Base-by-base conservation (phyloP, 2,888 invertebrate genomes). In the Polydrusus pterygomalis region DNA sequence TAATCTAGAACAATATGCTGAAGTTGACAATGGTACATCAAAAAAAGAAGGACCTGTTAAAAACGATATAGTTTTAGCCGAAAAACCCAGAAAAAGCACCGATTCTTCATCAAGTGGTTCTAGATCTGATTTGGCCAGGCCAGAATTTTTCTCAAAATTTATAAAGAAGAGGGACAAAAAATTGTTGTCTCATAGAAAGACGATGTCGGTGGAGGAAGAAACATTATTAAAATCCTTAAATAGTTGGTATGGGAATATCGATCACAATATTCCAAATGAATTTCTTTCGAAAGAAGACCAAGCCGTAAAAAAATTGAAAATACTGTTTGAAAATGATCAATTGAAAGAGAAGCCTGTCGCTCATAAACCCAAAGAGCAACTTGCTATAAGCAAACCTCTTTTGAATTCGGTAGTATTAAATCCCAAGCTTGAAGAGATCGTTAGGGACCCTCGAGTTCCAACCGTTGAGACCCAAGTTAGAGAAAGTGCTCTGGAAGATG, bases 371-470 rank as follows among this genome's bases (percentile, higher is more conserved):
- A 86, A 85, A 81, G 84, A 80, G 77, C 84, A 82, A 62, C 82
- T 84, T 13, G 86, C 86, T 8, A 87, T 87, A 63, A 87, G 84
- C 79, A 87, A 86, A 76, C 87, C 87, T 0, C 80, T 86, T 1
- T 62, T 87, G 56, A 81, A 81, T 62, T 87, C 87, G 0, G 86
- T 87, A 8, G 80, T 85, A 43, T 72, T 79, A 0, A 87, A 87
- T 79, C 86, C 86, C 0, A 84, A 84, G 75, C 74, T 87, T 43
- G 82, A 84, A 54, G 80, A 82, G 65, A 85, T 86, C 9, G 81
- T 83, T 6, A 81, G 81, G 9, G 81, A 86, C 70, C 83, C 84
- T 0, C 81, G 80, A 17, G 71, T 87, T 58, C 80, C 79, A 17
- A 80, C 81, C 6, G 81, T 86, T 6, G 85, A 86, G 71, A 75